Conservation (phyloP, 2,888 invertebrate genomes). For the Zelleria hepariella region DNA sequence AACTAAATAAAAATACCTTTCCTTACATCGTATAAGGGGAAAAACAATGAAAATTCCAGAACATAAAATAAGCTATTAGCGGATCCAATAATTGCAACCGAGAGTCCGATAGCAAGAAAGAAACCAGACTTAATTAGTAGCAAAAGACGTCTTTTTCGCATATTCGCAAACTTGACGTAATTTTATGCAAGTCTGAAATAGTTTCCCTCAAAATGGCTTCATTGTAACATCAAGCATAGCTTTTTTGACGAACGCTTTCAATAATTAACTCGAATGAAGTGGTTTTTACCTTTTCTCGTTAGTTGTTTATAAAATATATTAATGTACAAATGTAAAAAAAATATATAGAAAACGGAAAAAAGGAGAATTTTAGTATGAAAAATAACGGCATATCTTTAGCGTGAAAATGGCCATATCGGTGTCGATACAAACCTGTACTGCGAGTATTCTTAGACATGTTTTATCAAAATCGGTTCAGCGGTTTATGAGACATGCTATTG, state of each 20-base stretch:
- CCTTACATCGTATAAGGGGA: background rate
- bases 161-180: slow-evolving; percentile 26
- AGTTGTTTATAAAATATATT: background rate
- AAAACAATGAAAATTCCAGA: background rate
- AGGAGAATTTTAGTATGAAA: no score
- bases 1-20: background rate
- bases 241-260: slow-evolving; percentile 16
- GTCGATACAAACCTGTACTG: no score
- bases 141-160: slow-evolving; percentile 9
- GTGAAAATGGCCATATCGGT: no score
- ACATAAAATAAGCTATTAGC: background rate
- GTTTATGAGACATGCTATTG: no score
- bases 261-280: background rate
- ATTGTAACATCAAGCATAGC: slow-evolving; percentile 28
- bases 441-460: no score
- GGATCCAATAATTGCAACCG: background rate
- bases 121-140: background rate
- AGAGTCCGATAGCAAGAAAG: background rate
- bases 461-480: no score
- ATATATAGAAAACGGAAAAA: no score
- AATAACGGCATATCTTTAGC: no score
- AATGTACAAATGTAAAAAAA: no score
- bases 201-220: slow-evolving; percentile 40
- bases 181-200: slow-evolving; percentile 29
- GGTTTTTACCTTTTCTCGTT: background rate